phyloP scores from a whole-genome alignment of 2,797 vertebrate genomes.

The Bradypodion pumilum region DNA sequence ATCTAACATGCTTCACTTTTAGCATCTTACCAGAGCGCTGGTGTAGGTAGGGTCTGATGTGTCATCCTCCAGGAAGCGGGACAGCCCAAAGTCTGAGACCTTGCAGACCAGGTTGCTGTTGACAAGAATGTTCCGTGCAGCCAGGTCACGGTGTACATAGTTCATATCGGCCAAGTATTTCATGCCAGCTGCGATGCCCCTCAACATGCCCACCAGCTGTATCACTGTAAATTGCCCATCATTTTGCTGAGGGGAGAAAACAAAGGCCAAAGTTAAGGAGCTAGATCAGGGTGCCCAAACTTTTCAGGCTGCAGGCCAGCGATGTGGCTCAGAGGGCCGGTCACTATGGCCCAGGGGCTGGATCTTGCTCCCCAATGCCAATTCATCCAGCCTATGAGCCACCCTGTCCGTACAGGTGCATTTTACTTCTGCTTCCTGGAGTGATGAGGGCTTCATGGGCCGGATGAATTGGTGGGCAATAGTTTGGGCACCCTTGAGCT shows the following conservation, averaged over 20 bases:
- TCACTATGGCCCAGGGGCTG: no score
- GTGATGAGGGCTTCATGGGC: no score
- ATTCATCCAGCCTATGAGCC: no score
- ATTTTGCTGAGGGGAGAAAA: constrained; percentile 84
- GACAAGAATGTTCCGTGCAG: constrained; percentile 95
- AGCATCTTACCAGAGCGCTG: constrained; percentile 86
- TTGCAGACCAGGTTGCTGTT: constrained; percentile 98
- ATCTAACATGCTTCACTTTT: background rate
- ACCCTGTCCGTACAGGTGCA: no score
- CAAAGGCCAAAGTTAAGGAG: background rate
- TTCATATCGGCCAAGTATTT: constrained; percentile 97
- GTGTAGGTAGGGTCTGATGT: constrained; percentile 97
- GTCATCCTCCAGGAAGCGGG: constrained; percentile 94
- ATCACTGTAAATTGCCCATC: constrained; percentile 97
- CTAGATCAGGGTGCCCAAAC: no score
- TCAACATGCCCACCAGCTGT: constrained; percentile 95
- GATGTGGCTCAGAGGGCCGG: no score
- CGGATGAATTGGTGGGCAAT: no score
- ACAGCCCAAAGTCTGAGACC: constrained; percentile 95
- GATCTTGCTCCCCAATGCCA: no score
- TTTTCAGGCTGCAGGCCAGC: no score
- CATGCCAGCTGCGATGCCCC: constrained; percentile 94
- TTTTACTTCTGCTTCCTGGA: no score
- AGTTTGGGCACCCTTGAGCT: no score
- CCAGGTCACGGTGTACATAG: constrained; percentile 95